These are phyloP conservation scores for Trichonephila clavipes DNA, from an alignment of 1,140 invertebrate genomes.

Conservation along the genomic window DNA sequence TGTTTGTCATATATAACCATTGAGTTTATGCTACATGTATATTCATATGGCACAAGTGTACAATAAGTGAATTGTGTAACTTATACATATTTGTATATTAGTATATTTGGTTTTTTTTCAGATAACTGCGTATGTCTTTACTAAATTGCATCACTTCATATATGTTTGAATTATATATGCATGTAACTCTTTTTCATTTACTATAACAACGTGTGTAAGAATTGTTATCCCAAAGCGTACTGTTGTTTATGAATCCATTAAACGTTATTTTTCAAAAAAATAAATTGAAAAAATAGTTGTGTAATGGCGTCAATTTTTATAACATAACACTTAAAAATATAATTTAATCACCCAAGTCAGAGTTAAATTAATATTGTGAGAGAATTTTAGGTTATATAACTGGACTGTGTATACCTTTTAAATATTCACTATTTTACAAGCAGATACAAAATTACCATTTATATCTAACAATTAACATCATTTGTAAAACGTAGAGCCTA, in stretches of 20 bases:
- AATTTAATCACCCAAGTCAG: no score
- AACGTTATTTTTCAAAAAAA: conserved; percentile 69
- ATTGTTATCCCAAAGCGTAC: neutral
- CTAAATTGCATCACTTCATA: conserved; percentile 34
- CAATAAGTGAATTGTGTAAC: conserved; percentile 38
- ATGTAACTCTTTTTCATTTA: conserved; percentile 48
- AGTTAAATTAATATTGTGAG: no score
- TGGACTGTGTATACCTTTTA: no score
- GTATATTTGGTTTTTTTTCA: neutral
- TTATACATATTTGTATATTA: conserved; percentile 45
- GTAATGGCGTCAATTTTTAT: neutral
- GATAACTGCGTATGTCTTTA: neutral
- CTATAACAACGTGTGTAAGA: conserved; percentile 27
- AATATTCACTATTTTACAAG: no score
- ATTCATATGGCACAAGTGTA: conserved; percentile 70
- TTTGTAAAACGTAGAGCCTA: no score
- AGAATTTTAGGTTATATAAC: no score
- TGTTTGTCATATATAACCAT: conserved; percentile 28
- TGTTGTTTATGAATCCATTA: conserved; percentile 61
- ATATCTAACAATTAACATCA: no score
- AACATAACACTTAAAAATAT: no score
- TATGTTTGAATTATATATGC: conserved; percentile 9
- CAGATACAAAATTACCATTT: no score
- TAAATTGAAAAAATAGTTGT: conserved; percentile 59
- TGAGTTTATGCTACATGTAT: conserved; percentile 64